phyloP scores from a whole-genome alignment of 2,113 vertebrate species.

The Ibidorhyncha struthersii region DNA sequence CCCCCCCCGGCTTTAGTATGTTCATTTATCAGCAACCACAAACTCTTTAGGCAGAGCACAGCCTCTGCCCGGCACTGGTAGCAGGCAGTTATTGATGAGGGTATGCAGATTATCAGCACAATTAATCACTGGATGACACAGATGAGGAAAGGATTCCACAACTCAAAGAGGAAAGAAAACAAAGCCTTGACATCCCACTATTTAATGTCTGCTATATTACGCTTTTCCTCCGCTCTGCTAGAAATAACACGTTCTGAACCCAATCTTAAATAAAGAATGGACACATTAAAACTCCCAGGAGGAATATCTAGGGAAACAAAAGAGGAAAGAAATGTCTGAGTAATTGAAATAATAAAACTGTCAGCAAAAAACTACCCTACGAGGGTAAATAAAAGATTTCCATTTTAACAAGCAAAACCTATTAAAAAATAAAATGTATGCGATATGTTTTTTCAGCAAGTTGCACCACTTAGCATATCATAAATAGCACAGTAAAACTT shows the following conservation, averaged over 20 bases:
- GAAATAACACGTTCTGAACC: background rate
- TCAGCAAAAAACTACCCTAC: constrained; percentile 44
- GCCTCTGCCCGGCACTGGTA: background rate
- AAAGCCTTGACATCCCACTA: background rate
- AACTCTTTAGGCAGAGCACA: background rate
- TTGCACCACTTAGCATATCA: constrained; percentile 47
- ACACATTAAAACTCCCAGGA: constrained; percentile 37
- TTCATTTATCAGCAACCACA: background rate
- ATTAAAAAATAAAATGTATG: constrained; percentile 30
- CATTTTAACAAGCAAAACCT: constrained; percentile 36
- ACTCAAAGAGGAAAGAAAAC: background rate
- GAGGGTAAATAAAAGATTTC: constrained; percentile 37
- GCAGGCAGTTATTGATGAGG: constrained; percentile 25
- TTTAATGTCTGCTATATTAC: constrained; percentile 8
- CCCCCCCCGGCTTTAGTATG: background rate
- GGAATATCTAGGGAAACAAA: constrained; percentile 40
- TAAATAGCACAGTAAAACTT: constrained; percentile 57
- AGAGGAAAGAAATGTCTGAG: constrained; percentile 41
- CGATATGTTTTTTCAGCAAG: constrained; percentile 31
- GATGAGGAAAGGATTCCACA: background rate
- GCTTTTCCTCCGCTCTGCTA: background rate
- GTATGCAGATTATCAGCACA: background rate
- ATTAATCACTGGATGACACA: constrained; percentile 24
- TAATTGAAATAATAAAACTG: constrained; percentile 65
- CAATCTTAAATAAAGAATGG: constrained; percentile 52